Evolutionary conservation across 92 coral and sea anemone species (phyloP), one percentile per base, ranked within the genome.

Genomic region (Parazoanthus darwini): DNA sequence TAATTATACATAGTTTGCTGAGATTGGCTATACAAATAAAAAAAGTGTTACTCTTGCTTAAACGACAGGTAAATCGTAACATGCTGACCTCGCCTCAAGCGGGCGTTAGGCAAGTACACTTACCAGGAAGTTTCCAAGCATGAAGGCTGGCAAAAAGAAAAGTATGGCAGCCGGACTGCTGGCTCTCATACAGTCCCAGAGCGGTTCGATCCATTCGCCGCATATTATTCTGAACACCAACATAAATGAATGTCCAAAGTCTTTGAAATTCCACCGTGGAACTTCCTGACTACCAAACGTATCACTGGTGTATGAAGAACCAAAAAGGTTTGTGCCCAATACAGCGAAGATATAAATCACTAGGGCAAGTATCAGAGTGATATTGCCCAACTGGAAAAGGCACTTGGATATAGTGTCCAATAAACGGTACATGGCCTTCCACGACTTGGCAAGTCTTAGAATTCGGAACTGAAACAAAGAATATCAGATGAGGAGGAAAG

Each of bases 171-270:
- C 97, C 20, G 74, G 74, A 50, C 92, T 90, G 29, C 94, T 94
- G 6, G 97, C 98, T 59, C 93, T 89, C 97, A 96, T 96, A 51
- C 98, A 96, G 54, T 96, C 98, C 98, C 98, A 96, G 39, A 96
- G 89, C 48, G 98, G 97, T 88, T 96, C 97, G 65, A 96, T 94
- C 98, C 98, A 96, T 78, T 96, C 98, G 54, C 98, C 98, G 26
- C 98, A 96, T 79, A 96, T 77, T 73, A 96, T 93, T 33, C 98
- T 84, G 77, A 96, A 96, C 79, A 96, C 95, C 91, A 96, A 88
- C 97, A 96, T 96, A 77, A 94, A 96, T 20, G 98, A 95, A 82
- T 96, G 98, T 91, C 94, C 89, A 70, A 96, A 96, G 82, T 94
- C 98, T 35, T 88, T 91, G 77, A 96, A 96, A 81, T 96, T 96